Evolutionary conservation across 2,797 vertebrate species (phyloP).

Genomic region (Sebastes hubbsi): DNA sequence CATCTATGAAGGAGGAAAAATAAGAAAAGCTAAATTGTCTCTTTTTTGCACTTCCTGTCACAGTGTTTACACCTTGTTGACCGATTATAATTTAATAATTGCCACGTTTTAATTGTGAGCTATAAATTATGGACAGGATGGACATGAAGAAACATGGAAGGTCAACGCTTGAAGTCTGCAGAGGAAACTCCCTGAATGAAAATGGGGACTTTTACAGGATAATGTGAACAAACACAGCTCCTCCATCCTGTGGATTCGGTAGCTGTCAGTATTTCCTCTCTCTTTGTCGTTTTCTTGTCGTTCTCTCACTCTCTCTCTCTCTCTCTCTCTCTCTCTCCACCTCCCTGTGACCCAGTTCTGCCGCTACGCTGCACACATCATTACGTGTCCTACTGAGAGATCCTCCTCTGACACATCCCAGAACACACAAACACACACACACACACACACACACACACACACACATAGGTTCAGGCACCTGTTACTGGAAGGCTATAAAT

Average conservation of each 20-base stretch:
- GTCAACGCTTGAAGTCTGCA: background rate
- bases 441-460: conserved; percentile 3
- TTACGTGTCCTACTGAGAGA: conserved; percentile 68
- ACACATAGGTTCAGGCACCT: conserved; percentile 25
- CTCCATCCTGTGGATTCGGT: conserved; percentile 28
- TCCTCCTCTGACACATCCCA: conserved; percentile 60
- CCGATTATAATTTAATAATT: too few relatives aligned
- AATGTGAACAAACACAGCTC: conserved; percentile 10
- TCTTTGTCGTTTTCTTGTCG: background rate
- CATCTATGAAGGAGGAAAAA: background rate
- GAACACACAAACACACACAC: conserved; percentile 20
- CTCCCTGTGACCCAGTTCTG: conserved; percentile 78
- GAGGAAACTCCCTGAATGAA: background rate
- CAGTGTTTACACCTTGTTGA: background rate
- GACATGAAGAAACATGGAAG: background rate
- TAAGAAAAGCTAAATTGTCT: background rate
- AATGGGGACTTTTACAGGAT: conserved; percentile 7
- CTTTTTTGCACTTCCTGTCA: background rate
- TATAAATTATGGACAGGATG: background rate
- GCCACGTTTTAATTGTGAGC: background rate
- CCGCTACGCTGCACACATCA: conserved; percentile 74
- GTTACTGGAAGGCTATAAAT: conserved; percentile 63
- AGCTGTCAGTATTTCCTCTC: conserved; percentile 28
- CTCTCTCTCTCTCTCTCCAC: conserved; percentile 28
- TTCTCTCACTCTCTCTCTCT: background rate